phyloP scores from a whole-genome alignment of 2,888 invertebrate species.

The Tethea ocularis region DNA sequence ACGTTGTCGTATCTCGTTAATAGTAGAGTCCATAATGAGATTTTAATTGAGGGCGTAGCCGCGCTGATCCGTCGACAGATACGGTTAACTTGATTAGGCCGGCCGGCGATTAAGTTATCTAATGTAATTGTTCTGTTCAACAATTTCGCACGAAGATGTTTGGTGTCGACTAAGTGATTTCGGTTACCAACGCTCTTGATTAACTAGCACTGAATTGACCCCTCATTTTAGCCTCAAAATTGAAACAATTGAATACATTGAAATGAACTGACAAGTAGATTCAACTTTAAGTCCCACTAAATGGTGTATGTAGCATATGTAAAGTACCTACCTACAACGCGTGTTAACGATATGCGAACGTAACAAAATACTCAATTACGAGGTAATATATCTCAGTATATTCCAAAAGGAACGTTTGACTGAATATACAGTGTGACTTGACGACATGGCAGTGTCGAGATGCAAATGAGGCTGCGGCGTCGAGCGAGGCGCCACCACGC shows the following conservation, averaged over 20 bases:
- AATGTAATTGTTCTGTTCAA: constrained; percentile 74
- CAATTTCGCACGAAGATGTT: constrained; percentile 40
- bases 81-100: constrained; percentile 72
- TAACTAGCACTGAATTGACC: constrained; percentile 14
- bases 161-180: constrained; percentile 12
- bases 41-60: constrained; percentile 77
- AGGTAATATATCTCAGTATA: background rate
- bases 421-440: constrained; percentile 29
- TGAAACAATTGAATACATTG: too few species aligned
- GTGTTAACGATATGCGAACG: background rate
- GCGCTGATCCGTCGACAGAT: constrained; percentile 66
- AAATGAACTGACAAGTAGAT: too few species aligned
- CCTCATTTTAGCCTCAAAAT: background rate
- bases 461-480: constrained; percentile 66
- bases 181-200: constrained; percentile 3
- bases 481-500: constrained; percentile 52
- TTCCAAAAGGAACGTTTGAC: constrained; percentile 31
- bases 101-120: constrained; percentile 68
- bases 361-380: background rate
- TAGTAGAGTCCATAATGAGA: constrained; percentile 70
- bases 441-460: constrained; percentile 40
- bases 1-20: constrained; percentile 40
- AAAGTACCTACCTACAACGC: too few species aligned
- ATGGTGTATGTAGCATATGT: too few species aligned
- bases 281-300: too few species aligned